Percentiles rank a stretch among this genome's conserved stretches.
Conservation (phyloP, 1,140 invertebrate genomes). For the Zophobas atratus region DNA sequence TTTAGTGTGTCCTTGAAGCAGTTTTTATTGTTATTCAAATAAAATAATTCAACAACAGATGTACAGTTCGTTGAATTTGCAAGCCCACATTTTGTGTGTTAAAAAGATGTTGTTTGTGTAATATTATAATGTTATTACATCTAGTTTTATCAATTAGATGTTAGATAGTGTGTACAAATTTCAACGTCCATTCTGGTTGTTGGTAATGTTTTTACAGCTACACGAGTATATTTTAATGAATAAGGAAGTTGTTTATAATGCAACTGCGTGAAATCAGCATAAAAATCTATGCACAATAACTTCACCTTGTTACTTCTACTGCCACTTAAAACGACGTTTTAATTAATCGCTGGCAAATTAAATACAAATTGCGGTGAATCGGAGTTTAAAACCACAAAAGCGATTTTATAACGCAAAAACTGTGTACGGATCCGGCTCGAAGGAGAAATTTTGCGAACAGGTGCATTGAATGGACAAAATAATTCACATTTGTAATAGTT, state of each 20-base stretch:
- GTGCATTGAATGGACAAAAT: too few relatives aligned
- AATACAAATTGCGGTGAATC: background rate
- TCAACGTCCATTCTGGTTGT: constrained; percentile 3
- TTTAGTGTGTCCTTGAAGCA: too few relatives aligned
- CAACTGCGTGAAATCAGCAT: constrained; percentile 28
- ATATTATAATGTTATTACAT: too few relatives aligned
- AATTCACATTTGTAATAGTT: too few relatives aligned
- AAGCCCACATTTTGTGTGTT: too few relatives aligned
- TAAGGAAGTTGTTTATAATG: constrained; percentile 33
- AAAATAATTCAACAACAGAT: background rate
- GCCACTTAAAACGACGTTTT: constrained; percentile 13
- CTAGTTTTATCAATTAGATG: constrained; percentile 8
- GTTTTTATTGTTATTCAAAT: background rate
- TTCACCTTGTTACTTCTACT: constrained; percentile 16
- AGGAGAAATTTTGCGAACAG: too few relatives aligned
- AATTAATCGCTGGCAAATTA: constrained; percentile 13
- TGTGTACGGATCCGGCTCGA: background rate
- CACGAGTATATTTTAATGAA: constrained; percentile 29
- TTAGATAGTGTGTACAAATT: background rate
- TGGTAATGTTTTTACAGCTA: background rate
- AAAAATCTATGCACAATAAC: constrained; percentile 27
- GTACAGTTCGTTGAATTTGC: too few relatives aligned
- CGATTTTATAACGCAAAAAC: background rate
- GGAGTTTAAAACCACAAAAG: too few relatives aligned
- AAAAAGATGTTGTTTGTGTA: too few relatives aligned